These are phyloP conservation scores for Polypedilum pembai DNA, from an alignment of 1,140 invertebrate genomes.

Conservation along the genomic window DNA sequence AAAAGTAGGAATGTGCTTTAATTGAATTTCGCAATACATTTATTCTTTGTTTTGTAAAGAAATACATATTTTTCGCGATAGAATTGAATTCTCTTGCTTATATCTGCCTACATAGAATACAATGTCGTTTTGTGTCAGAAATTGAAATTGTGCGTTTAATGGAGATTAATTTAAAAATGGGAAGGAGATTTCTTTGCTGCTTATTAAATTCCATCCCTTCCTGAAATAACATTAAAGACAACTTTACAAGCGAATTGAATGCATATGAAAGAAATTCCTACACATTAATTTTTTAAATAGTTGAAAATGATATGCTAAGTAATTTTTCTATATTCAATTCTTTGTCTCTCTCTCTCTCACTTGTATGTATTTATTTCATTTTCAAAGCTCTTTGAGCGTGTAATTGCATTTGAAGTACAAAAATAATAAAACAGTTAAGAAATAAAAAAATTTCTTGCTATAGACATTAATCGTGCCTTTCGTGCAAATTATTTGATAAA, in stretches of 20 bases:
- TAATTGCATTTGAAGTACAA: constrained; percentile 20
- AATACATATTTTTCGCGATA: neutral
- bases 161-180: neutral
- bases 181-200: neutral
- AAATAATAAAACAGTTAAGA: neutral
- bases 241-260: neutral
- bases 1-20: neutral
- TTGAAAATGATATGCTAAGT: constrained; percentile 19
- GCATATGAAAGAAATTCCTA: neutral
- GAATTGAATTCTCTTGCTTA: neutral
- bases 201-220: neutral
- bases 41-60: too few relatives aligned
- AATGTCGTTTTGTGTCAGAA: neutral
- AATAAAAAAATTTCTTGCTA: neutral
- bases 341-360: neutral
- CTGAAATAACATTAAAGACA: neutral
- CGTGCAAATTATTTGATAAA: neutral
- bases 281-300: neutral
- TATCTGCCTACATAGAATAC: neutral
- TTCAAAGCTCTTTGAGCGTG: constrained; percentile 24
- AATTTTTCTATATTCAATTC: neutral
- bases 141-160: constrained; percentile 16
- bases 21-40: neutral
- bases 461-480: constrained; percentile 2
- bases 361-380: constrained; percentile 3